Conservation (phyloP, 64 coral and sea anemone species). For the Dendronephthya gigantea region DNA sequence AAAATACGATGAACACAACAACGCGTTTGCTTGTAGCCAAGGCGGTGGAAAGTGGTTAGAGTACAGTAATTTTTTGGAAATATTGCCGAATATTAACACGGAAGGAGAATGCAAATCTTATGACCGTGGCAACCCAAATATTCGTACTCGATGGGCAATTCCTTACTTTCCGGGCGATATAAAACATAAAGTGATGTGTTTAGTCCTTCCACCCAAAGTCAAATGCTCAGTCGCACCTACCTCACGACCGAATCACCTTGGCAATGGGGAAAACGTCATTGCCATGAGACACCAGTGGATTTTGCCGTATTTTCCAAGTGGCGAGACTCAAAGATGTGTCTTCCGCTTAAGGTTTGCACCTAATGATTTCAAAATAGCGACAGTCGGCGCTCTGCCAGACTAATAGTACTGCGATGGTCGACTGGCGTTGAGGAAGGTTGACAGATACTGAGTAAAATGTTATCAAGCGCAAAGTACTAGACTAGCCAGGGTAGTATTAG, state of each 20-base stretch:
- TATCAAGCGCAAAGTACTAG: too few species aligned
- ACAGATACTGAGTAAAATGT: too few species aligned
- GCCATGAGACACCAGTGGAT: conserved; percentile 71
- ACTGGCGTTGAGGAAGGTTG: too few species aligned
- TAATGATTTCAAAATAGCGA: neutral
- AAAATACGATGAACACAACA: conserved; percentile 46
- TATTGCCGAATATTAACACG: neutral
- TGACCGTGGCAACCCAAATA: too few species aligned
- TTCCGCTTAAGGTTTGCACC: conserved; percentile 65
- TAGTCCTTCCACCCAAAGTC: conserved; percentile 45
- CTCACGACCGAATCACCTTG: conserved; percentile 88
- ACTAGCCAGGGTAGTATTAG: too few species aligned
- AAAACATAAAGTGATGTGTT: neutral
- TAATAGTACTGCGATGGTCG: too few species aligned
- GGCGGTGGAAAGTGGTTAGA: conserved; percentile 61
- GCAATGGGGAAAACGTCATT: conserved; percentile 55
- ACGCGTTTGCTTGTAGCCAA: conserved; percentile 40
- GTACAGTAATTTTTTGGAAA: conserved; percentile 76
- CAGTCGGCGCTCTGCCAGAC: too few species aligned
- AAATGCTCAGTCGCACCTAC: conserved; percentile 55
- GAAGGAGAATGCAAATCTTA: conserved; percentile 32
- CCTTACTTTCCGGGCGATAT: too few species aligned
- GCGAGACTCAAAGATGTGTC: conserved; percentile 53
- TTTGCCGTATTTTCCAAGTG: conserved; percentile 69
- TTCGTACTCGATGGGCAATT: too few species aligned